Evolutionary conservation across 2,888 invertebrate genomes (phyloP).

Genomic region (Zaprionus lineosus): DNA sequence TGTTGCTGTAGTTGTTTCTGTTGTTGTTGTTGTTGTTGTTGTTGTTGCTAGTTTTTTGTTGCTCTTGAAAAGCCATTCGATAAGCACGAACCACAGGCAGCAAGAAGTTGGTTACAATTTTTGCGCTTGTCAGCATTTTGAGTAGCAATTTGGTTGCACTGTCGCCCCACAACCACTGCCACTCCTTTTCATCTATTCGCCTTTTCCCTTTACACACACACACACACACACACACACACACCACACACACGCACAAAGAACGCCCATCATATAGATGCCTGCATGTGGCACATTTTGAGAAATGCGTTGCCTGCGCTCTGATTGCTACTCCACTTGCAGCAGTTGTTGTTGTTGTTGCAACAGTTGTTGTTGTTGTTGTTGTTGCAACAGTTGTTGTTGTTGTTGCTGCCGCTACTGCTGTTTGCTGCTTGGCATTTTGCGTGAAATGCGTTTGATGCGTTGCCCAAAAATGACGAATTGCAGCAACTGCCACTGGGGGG

Average conservation of each 20-base stretch:
- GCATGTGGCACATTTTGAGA: slow-evolving; percentile 51
- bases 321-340: slow-evolving; percentile 44
- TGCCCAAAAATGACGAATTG: slow-evolving; percentile 25
- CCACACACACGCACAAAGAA: slow-evolving; percentile 7
- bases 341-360: slow-evolving; percentile 27
- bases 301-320: slow-evolving; percentile 45
- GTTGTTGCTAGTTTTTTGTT: too few species aligned
- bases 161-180: slow-evolving; percentile 1
- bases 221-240: slow-evolving; percentile 18
- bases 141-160: slow-evolving; percentile 50
- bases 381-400: too few species aligned
- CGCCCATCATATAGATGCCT: slow-evolving; percentile 25
- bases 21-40: too few species aligned
- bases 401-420: slow-evolving; percentile 16
- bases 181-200: too few species aligned
- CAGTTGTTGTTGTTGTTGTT: slow-evolving; percentile 17
- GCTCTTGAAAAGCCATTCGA: too few species aligned
- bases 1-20: too few species aligned
- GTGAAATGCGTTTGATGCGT: slow-evolving; percentile 37
- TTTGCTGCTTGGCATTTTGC: slow-evolving; percentile 27
- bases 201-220: not conserved
- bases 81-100: slow-evolving; percentile 9
- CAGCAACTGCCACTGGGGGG: slow-evolving; percentile 27
- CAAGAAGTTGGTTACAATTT: slow-evolving; percentile 26
- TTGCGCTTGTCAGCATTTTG: slow-evolving; percentile 59